Base-by-base conservation (phyloP, 2,888 invertebrate genomes). In the Phorcus lineatus region DNA sequence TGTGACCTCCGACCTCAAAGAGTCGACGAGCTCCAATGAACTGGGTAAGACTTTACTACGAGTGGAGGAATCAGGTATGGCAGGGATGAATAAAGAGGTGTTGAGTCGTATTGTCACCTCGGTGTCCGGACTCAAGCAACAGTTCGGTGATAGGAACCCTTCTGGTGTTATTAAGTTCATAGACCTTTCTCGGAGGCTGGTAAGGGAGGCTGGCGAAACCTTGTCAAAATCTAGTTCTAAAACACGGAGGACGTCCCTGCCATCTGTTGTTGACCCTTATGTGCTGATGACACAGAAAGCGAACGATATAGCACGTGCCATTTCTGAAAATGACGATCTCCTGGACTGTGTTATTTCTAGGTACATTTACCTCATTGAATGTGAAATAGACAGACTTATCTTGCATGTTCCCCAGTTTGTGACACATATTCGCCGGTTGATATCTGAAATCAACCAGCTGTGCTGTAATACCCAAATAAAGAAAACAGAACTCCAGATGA, bases 361-460 rank as follows among this genome's bases (percentile, higher is more conserved):
- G 22, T 77, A 77, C 74, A 53, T 36, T 6, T 28, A 67, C 13
- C 55, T 78, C 53, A 57, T 78, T 16, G 53, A 74, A 0, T 9
- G 22, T 3, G 66, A 75, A 36, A 57, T 84, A 17, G 16, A 40
- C 2, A 57, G 67, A 4, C 67, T 82, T 7, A 79, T 77, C 36
- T 17, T 54, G 22, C 78, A 74, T 74, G 78, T 80, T 47, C 80
- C 81, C 0, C 85, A 82, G 22, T 85, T 90, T 74, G 87, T 90
- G 22, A 66, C 82, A 1, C 80, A 86, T 0, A 89, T 88, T 74
- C 85, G 86, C 31, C 75, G 85, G 19, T 40, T 87, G 9, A 83
- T 90, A 62, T 84, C 85, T 0, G 79, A 85, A 17, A 84, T 88
- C 62, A 66, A 79, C 16, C 78, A 79, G 16, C 83, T 82, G 22